Evolutionary conservation across 2,113 vertebrate genomes (phyloP).

Genomic region (Indri indri): DNA sequence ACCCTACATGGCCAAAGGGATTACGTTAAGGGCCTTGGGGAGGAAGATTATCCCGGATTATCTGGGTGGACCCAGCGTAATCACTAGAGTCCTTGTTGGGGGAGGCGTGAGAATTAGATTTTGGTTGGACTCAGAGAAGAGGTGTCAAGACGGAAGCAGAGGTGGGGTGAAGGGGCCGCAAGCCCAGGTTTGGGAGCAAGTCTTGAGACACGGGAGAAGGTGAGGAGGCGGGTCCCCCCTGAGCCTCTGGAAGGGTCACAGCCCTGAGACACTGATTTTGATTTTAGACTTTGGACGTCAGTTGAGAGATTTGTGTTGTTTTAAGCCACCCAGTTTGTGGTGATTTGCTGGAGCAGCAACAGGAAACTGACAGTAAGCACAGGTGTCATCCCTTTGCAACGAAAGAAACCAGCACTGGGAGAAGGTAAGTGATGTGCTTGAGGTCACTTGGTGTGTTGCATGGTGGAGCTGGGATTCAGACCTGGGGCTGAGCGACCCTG

Average conservation of each 20-base stretch:
- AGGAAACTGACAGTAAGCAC: rapidly evolving
- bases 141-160: no score
- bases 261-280: rapidly evolving
- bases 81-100: not conserved
- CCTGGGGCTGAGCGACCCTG: no score
- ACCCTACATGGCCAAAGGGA: not conserved
- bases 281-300: not conserved
- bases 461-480: not conserved
- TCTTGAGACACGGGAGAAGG: not conserved
- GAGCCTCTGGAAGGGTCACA: no score
- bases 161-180: rapidly evolving
- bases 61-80: not conserved
- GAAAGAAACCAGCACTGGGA: not conserved
- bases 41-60: not conserved
- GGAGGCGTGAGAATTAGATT: not conserved
- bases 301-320: not conserved
- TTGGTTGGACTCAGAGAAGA: not conserved
- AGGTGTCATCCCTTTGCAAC: no score
- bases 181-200: rapidly evolving
- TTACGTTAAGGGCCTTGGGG: not conserved
- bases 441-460: not conserved
- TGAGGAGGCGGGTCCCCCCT: rapidly evolving
- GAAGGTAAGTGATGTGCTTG: rapidly evolving
- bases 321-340: rapidly evolving
- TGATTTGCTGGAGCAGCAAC: not conserved